phyloP scores from a whole-genome alignment of 2,797 vertebrate genomes.

The Pteronotus mesoamericanus region DNA sequence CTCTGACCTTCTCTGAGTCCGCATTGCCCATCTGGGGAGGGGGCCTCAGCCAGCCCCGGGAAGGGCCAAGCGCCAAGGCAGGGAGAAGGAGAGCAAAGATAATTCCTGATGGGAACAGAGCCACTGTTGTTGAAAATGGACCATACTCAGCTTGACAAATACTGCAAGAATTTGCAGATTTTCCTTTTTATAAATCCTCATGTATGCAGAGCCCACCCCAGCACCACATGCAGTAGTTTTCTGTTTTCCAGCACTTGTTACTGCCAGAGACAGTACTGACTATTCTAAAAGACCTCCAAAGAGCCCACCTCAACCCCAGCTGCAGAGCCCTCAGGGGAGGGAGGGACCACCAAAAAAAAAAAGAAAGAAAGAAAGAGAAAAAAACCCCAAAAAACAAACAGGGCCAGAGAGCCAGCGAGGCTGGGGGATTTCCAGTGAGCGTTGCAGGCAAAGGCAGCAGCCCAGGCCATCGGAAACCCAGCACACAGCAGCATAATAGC shows the following conservation, averaged over 20 bases:
- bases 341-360: accelerated
- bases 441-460: accelerated
- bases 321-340: accelerated
- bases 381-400: too few species aligned
- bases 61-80: neutral
- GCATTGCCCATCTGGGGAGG: neutral
- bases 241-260: constrained; percentile 8
- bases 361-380: too few species aligned
- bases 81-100: neutral
- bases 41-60: neutral
- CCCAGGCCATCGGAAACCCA: neutral
- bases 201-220: neutral
- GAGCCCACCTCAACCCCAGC: neutral
- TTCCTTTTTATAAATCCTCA: neutral
- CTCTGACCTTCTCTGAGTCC: neutral
- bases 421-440: neutral
- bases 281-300: neutral
- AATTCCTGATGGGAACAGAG: neutral
- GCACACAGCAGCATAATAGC: neutral
- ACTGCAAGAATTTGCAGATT: constrained; percentile 38
- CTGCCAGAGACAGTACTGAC: neutral
- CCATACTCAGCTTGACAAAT: constrained; percentile 35
- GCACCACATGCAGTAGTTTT: neutral
- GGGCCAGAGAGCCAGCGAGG: neutral
- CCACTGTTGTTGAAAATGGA: neutral